Conservation (phyloP, 2,113 vertebrate species). For the Ceuthmochares aereus region DNA sequence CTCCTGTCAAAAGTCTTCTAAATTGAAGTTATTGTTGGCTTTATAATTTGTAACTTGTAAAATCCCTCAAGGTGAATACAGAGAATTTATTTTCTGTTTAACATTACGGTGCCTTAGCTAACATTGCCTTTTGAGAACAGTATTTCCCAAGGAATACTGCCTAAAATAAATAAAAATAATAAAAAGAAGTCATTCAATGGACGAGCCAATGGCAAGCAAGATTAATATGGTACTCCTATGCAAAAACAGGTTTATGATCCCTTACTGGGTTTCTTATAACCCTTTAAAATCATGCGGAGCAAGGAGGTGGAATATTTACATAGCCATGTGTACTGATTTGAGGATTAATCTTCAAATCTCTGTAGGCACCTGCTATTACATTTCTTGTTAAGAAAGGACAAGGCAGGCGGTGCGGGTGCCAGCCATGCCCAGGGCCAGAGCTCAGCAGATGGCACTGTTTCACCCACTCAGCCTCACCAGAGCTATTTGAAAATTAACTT, state of each 20-base stretch:
- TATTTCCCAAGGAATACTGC: neutral
- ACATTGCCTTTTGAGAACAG: neutral
- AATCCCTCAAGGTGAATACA: neutral
- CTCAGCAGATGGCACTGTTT: neutral
- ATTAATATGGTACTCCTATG: accelerated
- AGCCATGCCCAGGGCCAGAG: neutral
- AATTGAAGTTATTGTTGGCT: neutral
- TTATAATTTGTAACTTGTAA: neutral
- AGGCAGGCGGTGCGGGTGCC: accelerated
- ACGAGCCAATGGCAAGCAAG: accelerated
- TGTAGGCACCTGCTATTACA: accelerated
- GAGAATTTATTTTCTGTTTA: neutral
- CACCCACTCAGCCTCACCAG: neutral
- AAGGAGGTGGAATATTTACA: neutral
- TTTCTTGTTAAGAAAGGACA: neutral
- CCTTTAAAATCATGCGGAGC: neutral
- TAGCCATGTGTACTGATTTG: accelerated
- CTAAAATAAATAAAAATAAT: neutral
- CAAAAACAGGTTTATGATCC: neutral
- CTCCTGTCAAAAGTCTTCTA: neutral
- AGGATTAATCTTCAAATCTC: no score
- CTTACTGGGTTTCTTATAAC: neutral
- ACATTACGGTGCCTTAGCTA: neutral
- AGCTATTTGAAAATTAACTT: neutral
- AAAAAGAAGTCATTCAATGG: neutral